Conservation (phyloP, 2,888 invertebrate species). For the Eupithecia exiguata region DNA sequence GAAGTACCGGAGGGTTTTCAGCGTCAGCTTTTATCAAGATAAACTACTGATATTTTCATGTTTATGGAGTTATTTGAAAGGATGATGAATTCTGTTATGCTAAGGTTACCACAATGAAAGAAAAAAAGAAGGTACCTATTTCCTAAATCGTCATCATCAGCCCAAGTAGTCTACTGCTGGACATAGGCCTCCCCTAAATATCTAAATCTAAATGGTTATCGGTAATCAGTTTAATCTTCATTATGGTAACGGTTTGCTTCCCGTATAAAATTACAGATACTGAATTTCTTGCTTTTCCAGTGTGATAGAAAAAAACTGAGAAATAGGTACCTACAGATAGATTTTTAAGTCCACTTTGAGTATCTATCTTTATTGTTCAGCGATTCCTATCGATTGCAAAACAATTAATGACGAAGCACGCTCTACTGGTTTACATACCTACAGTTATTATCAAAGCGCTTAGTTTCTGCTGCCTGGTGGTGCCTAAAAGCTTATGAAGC, state of each 20-base stretch:
- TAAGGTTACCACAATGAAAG: neutral
- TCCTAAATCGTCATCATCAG: too few relatives aligned
- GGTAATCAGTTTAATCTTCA: neutral
- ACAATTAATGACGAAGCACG: slow-evolving; percentile 7
- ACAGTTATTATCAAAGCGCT: neutral
- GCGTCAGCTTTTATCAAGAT: slow-evolving; percentile 45
- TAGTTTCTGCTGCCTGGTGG: neutral
- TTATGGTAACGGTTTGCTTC: neutral
- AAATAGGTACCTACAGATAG: neutral
- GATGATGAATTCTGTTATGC: slow-evolving; percentile 21
- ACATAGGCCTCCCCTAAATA: too few relatives aligned
- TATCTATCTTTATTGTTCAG: neutral
- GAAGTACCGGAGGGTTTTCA: slow-evolving; percentile 42
- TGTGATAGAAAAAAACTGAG: neutral
- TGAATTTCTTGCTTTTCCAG: neutral
- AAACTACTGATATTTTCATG: slow-evolving; percentile 40
- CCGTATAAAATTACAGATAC: neutral
- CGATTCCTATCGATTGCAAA: slow-evolving; percentile 5
- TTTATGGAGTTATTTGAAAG: slow-evolving; percentile 39
- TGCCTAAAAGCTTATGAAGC: neutral
- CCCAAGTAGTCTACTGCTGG: too few relatives aligned
- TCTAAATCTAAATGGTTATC: neutral
- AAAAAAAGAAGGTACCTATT: neutral
- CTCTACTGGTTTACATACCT: slow-evolving; percentile 5
- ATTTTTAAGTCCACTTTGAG: neutral